Conservation (phyloP, 2,797 vertebrate genomes). For the Sparus aurata region DNA sequence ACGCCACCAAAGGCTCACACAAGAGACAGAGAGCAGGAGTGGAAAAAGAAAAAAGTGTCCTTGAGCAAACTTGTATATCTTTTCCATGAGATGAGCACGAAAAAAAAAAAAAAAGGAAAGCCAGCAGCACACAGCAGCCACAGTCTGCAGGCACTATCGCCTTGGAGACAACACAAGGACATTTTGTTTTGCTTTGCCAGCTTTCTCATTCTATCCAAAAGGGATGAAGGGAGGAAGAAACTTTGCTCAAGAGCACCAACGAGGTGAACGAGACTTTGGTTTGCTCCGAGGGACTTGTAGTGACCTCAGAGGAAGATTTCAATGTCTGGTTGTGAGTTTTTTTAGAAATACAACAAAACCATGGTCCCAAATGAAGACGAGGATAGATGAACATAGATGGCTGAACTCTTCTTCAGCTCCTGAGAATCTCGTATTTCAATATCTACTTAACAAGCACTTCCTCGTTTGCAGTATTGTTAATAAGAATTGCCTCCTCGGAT, state of each 20-base stretch:
- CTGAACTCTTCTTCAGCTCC: background rate
- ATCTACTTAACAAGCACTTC: background rate
- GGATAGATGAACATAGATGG: background rate
- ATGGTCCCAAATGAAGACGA: background rate
- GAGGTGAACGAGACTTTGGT: slow-evolving; percentile 53
- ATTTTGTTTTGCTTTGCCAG: slow-evolving; percentile 79
- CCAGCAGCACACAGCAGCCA: slow-evolving; percentile 60
- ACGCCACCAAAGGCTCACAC: slow-evolving; percentile 50
- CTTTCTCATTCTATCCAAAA: slow-evolving; percentile 66
- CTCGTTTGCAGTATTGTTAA: background rate
- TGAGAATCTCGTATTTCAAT: background rate
- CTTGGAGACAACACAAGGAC: slow-evolving; percentile 81
- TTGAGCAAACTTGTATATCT: slow-evolving; percentile 77
- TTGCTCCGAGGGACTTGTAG: slow-evolving; percentile 35
- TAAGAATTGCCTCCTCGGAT: background rate
- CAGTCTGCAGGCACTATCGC: slow-evolving; percentile 67
- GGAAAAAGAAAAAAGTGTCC: slow-evolving; percentile 61
- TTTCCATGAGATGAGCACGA: slow-evolving; percentile 61
- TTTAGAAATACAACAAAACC: slow-evolving; percentile 1
- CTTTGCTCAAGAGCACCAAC: slow-evolving; percentile 48
- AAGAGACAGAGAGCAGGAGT: slow-evolving; percentile 30
- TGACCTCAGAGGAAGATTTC: slow-evolving; percentile 55
- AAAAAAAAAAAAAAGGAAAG: slow-evolving; percentile 40
- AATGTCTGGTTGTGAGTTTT: slow-evolving; percentile 34
- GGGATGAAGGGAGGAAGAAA: slow-evolving; percentile 44